Evolutionary conservation across 23 tunicate species (phyloP).

Genomic region (Clavelina lepadiformis): DNA sequence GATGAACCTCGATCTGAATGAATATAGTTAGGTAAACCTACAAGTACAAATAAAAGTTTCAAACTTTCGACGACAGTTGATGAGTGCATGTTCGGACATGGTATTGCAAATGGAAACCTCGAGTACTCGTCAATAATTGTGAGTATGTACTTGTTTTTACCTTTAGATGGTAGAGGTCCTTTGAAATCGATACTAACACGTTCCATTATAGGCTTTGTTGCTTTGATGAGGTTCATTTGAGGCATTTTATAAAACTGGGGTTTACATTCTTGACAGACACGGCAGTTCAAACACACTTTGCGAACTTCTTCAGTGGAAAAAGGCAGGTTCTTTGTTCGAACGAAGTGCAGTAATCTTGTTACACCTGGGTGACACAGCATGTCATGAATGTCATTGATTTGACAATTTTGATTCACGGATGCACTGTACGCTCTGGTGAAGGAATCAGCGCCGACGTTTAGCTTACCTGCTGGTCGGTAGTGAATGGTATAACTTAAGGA

Average conservation of each 20-base stretch:
- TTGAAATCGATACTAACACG: slow-evolving; percentile 6
- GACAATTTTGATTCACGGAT: not conserved
- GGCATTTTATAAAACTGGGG: slow-evolving; percentile 15
- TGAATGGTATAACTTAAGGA: slow-evolving; percentile 6
- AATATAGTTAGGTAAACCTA: not conserved
- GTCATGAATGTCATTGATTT: slow-evolving; percentile 7
- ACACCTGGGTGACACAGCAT: slow-evolving; percentile 24
- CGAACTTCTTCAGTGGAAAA: slow-evolving; percentile 19
- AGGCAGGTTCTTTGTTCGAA: slow-evolving; percentile 18
- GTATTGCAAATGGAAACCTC: slow-evolving; percentile 13
- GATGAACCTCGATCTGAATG: slow-evolving; percentile 20
- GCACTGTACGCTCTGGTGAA: slow-evolving; percentile 27
- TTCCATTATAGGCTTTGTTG: slow-evolving; percentile 8
- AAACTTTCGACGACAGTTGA: not conserved
- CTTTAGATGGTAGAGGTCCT: slow-evolving; percentile 13
- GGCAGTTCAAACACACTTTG: not conserved
- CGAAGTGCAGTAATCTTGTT: slow-evolving; percentile 1
- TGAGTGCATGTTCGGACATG: not conserved
- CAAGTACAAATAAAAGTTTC: not conserved
- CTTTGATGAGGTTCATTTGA: slow-evolving; percentile 2
- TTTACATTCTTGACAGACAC: slow-evolving; percentile 12
- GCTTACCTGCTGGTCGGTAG: slow-evolving; percentile 20
- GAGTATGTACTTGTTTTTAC: slow-evolving; percentile 7
- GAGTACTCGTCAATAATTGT: slow-evolving; percentile 5
- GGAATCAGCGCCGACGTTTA: not conserved